phyloP scores from a whole-genome alignment of 2,888 invertebrate species.

The Melikaiella ostensackeni region DNA sequence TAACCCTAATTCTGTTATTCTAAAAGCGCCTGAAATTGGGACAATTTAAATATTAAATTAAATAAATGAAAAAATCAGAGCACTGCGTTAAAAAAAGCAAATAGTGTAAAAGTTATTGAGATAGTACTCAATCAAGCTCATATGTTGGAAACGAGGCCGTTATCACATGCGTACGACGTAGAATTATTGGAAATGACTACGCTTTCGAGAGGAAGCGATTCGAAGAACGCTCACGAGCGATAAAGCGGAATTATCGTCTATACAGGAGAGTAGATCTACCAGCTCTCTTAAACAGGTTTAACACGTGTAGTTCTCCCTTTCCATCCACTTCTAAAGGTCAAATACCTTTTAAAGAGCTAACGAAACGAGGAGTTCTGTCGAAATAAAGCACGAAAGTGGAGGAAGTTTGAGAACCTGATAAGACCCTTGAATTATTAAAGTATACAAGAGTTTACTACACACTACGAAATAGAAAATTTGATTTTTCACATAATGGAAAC shows the following conservation, averaged over 20 bases:
- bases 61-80: not conserved
- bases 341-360: slow-evolving; percentile 14
- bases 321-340: not conserved
- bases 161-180: slow-evolving; percentile 12
- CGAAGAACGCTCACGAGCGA: not conserved
- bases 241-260: slow-evolving; percentile 29
- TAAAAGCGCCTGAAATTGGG: too few relatives aligned
- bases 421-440: not conserved
- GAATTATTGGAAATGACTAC: slow-evolving; percentile 9
- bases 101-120: not conserved
- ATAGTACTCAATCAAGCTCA: not conserved
- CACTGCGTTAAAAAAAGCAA: not conserved
- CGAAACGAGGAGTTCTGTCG: not conserved
- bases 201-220: slow-evolving; percentile 19
- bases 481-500: too few relatives aligned
- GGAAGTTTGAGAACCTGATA: not conserved
- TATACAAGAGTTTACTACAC: not conserved
- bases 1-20: too few relatives aligned
- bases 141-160: not conserved
- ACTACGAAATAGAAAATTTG: too few relatives aligned
- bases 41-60: too few relatives aligned
- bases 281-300: not conserved
- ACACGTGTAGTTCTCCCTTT: slow-evolving; percentile 11
- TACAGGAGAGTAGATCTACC: slow-evolving; percentile 2
- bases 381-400: not conserved